These are phyloP conservation scores for Prosapia bicincta DNA, from an alignment of 2,888 invertebrate species.

Conservation along the genomic window DNA sequence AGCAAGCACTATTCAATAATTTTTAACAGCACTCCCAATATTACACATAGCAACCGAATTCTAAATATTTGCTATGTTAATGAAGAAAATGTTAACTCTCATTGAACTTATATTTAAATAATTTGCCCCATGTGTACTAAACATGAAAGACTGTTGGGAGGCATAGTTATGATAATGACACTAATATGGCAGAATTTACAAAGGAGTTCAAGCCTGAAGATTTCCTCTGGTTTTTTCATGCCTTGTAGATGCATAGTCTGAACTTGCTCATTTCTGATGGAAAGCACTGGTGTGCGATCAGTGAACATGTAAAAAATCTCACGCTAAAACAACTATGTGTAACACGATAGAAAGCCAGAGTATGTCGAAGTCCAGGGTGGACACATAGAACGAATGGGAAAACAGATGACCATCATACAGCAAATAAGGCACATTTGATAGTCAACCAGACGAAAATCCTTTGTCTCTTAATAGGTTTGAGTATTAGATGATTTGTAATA, in stretches of 20 bases:
- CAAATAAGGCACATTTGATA: background rate
- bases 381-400: background rate
- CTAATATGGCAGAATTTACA: constrained; percentile 34
- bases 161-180: constrained; percentile 4
- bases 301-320: background rate
- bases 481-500: constrained; percentile 15
- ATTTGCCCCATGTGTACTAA: constrained; percentile 14
- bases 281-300: background rate
- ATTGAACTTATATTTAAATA: too few species aligned
- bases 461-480: background rate
- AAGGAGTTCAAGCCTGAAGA: constrained; percentile 32
- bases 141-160: constrained; percentile 33
- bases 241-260: constrained; percentile 11
- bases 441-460: background rate
- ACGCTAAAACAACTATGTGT: too few species aligned
- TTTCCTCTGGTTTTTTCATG: constrained; percentile 26
- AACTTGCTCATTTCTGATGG: constrained; percentile 4
- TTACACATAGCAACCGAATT: background rate
- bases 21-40: constrained; percentile 7
- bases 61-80: constrained; percentile 30
- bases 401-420: background rate
- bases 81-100: constrained; percentile 17
- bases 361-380: background rate
- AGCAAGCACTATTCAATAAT: constrained; percentile 1
- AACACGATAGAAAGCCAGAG: background rate